A percentile compares a stretch with the other conserved stretches of the same genome.
Conservation (phyloP, 2,888 invertebrate genomes). For the Slavum lentiscoides region DNA sequence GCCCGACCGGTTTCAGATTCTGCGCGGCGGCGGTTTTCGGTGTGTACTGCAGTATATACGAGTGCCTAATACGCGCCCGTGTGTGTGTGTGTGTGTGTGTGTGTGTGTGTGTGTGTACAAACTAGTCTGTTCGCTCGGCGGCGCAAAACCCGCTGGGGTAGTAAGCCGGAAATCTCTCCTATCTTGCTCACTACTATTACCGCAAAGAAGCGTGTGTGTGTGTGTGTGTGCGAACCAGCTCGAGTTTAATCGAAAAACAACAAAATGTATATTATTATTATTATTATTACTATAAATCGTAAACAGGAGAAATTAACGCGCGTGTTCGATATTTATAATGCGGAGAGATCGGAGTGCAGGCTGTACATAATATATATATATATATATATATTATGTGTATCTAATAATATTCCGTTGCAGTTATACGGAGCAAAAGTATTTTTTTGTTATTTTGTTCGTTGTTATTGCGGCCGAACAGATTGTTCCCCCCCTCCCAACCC, state of each 20-base stretch:
- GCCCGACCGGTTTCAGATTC: constrained; percentile 40
- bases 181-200: background rate
- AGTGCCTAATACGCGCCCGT: too few relatives aligned
- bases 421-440: background rate
- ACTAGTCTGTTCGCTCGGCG: background rate
- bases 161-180: constrained; percentile 39
- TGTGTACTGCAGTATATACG: too few relatives aligned
- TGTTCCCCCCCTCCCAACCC: too few relatives aligned
- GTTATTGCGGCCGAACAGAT: too few relatives aligned
- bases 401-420: background rate
- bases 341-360: too few relatives aligned
- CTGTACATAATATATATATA: too few relatives aligned
- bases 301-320: constrained; percentile 35
- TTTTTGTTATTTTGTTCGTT: background rate
- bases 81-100: too few relatives aligned
- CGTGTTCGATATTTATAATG: too few relatives aligned
- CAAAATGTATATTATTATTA: constrained; percentile 15
- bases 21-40: background rate
- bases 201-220: background rate
- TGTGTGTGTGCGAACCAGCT: background rate
- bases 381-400: too few relatives aligned
- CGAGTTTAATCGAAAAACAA: constrained; percentile 38
- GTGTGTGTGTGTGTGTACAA: too few relatives aligned
- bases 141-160: constrained; percentile 38
- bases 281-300: constrained; percentile 34